Conservation (phyloP, 1,140 invertebrate genomes). For the Copidosoma floridanum region DNA sequence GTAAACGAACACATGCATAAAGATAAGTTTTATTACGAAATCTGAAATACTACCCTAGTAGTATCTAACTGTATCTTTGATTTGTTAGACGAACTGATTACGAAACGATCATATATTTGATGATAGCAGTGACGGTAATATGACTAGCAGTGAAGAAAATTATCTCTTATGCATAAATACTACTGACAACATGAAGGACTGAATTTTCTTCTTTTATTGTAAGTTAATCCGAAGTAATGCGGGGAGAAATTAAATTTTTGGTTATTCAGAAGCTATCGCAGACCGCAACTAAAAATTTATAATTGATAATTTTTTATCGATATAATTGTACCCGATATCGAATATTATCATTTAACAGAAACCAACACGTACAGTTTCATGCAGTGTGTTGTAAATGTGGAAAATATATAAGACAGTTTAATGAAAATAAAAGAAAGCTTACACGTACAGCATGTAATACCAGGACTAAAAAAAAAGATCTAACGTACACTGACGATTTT, state of each 20-base stretch:
- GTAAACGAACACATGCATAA: too few relatives aligned
- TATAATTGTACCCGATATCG: background rate
- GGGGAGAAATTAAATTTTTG: background rate
- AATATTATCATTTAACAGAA: background rate
- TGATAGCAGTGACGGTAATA: too few relatives aligned
- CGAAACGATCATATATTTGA: too few relatives aligned
- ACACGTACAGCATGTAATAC: background rate
- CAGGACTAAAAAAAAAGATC: background rate
- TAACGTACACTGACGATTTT: background rate
- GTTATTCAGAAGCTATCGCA: background rate
- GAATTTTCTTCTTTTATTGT: too few relatives aligned
- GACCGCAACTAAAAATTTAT: background rate
- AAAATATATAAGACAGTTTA: background rate
- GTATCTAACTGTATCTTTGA: too few relatives aligned
- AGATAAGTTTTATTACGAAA: too few relatives aligned
- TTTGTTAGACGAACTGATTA: too few relatives aligned
- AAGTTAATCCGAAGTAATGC: background rate
- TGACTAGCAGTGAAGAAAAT: too few relatives aligned
- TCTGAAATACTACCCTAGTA: too few relatives aligned
- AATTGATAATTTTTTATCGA: background rate
- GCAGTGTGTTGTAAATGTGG: constrained; percentile 6
- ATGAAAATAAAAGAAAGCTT: background rate
- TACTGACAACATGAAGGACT: too few relatives aligned
- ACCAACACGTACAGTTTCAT: constrained; percentile 1
- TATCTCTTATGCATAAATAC: too few relatives aligned